A percentile compares a stretch with the other conserved stretches of the same genome.
Evolutionary conservation across 2,113 vertebrate species (phyloP).

Genomic region (Pao palembangensis): DNA sequence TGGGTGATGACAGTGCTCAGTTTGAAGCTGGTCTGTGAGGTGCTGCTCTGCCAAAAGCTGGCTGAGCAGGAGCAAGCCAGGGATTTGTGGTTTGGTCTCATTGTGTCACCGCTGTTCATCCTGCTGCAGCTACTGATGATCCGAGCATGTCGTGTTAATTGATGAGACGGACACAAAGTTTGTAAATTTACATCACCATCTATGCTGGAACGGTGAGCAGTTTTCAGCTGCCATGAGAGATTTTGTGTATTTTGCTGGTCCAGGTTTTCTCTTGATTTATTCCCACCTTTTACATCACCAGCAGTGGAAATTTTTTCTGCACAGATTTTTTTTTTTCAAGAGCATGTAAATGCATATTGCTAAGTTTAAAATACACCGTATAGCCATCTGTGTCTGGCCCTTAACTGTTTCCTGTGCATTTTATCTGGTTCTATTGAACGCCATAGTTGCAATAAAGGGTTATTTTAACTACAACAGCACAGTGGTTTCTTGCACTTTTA

Average conservation of each 20-base stretch:
- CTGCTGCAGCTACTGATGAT: conserved; percentile 97
- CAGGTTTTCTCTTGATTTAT: conserved; percentile 15
- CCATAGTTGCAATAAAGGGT: neutral
- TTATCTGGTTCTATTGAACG: neutral
- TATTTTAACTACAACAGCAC: no score
- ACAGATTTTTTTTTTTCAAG: neutral
- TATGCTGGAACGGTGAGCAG: conserved; percentile 6
- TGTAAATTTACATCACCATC: conserved; percentile 1
- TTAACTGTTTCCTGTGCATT: neutral
- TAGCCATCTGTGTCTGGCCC: neutral
- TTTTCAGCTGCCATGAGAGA: conserved; percentile 28
- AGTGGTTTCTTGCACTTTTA: no score
- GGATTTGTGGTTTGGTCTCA: conserved; percentile 92
- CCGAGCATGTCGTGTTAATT: conserved; percentile 93
- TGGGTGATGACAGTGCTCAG: conserved; percentile 97
- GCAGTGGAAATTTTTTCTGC: neutral
- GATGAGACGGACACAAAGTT: conserved; percentile 21
- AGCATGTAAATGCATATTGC: neutral
- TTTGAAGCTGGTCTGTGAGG: conserved; percentile 97
- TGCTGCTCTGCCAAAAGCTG: conserved; percentile 95
- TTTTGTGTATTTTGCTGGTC: conserved; percentile 22
- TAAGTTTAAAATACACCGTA: neutral
- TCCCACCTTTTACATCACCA: neutral
- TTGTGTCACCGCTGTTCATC: conserved; percentile 93
- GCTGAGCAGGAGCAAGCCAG: conserved; percentile 80